These are phyloP conservation scores for Irena cyanogastra DNA, from an alignment of 2,113 vertebrate genomes.

Conservation along the genomic window DNA sequence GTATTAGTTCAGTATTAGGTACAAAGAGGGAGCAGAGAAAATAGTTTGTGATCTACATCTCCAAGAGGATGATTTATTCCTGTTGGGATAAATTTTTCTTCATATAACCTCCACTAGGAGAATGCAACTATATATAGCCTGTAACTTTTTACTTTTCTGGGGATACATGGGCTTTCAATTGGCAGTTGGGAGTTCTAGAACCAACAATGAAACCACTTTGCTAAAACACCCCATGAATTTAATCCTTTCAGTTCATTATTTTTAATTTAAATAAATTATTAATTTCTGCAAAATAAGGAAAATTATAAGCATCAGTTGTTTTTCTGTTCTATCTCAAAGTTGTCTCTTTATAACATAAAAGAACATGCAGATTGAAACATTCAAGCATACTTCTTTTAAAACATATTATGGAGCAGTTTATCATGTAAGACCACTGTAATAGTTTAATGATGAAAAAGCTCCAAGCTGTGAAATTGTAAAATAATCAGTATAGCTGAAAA, in stretches of 20 bases:
- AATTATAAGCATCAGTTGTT: not conserved
- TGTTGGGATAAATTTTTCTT: not conserved
- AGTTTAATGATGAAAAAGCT: not conserved
- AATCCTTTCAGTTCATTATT: not conserved
- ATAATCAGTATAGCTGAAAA: not conserved
- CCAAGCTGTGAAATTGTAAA: not conserved
- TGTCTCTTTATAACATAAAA: not conserved
- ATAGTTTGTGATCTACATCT: not conserved
- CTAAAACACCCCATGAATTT: not conserved
- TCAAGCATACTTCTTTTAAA: not conserved
- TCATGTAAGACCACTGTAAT: not conserved
- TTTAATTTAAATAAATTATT: slow-evolving; percentile 29
- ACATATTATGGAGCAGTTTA: not conserved
- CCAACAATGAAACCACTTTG: not conserved
- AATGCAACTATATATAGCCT: not conserved
- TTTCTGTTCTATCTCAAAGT: not conserved
- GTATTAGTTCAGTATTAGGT: not conserved
- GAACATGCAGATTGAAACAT: not conserved
- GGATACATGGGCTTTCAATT: not conserved
- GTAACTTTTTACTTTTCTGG: not conserved
- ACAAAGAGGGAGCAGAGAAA: not conserved
- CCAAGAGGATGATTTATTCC: not conserved
- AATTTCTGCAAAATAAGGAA: not conserved
- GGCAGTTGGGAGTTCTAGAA: not conserved
- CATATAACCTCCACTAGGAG: not conserved